Percentiles rank a stretch among this genome's conserved stretches.
These are phyloP conservation scores for Clinocottus analis DNA, from an alignment of 2,113 vertebrate genomes.

Conservation along the genomic window DNA sequence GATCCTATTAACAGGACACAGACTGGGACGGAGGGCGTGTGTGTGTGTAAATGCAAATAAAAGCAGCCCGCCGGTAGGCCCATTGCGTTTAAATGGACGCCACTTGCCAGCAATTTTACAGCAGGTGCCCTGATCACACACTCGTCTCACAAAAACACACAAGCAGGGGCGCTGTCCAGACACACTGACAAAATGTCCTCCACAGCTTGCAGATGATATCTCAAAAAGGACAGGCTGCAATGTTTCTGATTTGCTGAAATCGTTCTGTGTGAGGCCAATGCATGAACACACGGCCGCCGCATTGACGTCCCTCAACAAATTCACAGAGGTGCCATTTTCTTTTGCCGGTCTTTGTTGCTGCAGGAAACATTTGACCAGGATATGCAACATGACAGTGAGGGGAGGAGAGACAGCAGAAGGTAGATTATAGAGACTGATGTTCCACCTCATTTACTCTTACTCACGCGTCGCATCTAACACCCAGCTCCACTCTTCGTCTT, in stretches of 20 bases:
- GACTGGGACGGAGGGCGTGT: not conserved
- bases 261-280: conserved; percentile 12
- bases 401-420: conserved; percentile 21
- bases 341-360: conserved; percentile 2
- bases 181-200: conserved; percentile 75
- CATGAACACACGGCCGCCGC: not conserved
- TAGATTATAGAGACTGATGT: conserved; percentile 40
- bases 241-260: not conserved
- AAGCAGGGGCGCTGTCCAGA: conserved; percentile 17
- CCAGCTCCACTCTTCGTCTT: conserved; percentile 15
- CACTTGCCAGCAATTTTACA: conserved; percentile 72
- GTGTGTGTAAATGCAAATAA: conserved; percentile 65
- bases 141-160: conserved; percentile 1
- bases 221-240: conserved; percentile 6
- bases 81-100: conserved; percentile 66
- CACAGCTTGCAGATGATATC: conserved; percentile 36
- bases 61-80: conserved; percentile 60
- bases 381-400: conserved; percentile 22
- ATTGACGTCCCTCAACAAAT: conserved; percentile 12
- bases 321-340: conserved; percentile 34
- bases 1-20: conserved; percentile 67
- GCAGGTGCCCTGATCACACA: conserved; percentile 72
- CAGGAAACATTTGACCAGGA: conserved; percentile 42
- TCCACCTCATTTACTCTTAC: conserved; percentile 69
- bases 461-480: conserved; percentile 50